Conservation (phyloP, 2,113 vertebrate genomes). For the Butastur rufipennis region DNA sequence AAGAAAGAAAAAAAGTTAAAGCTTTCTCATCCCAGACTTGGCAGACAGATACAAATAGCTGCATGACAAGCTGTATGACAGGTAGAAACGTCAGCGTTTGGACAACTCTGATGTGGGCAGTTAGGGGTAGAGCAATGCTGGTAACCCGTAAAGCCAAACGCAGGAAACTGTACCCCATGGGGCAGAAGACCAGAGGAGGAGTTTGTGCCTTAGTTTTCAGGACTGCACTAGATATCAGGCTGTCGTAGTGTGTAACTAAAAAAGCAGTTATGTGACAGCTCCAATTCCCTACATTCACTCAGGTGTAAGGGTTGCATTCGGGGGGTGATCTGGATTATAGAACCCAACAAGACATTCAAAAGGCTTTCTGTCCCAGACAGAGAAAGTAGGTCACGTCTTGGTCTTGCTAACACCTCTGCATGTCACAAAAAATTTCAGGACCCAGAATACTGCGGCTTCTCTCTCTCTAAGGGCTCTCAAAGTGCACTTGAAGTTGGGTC, state of each 20-base stretch:
- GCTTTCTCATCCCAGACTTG: background rate
- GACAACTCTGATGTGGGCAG: background rate
- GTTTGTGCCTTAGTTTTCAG: background rate
- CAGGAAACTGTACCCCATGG: background rate
- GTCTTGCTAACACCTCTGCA: background rate
- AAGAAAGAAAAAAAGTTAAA: background rate
- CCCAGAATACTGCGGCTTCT: background rate
- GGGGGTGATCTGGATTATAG: rapidly evolving
- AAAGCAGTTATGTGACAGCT: background rate
- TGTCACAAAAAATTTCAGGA: background rate
- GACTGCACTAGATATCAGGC: background rate
- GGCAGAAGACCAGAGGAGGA: background rate
- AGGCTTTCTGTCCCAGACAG: background rate
- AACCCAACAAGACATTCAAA: background rate
- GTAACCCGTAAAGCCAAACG: background rate
- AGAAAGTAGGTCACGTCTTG: background rate
- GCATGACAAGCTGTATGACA: background rate
- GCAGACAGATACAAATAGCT: background rate
- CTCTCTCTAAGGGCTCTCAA: background rate
- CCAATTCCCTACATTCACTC: background rate
- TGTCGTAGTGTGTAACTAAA: background rate
- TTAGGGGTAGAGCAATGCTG: background rate
- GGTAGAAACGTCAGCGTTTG: background rate
- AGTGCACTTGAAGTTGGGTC: background rate
- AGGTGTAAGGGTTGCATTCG: background rate